Conservation (phyloP, 2,888 invertebrate species). For the Dascillus cervinus region DNA sequence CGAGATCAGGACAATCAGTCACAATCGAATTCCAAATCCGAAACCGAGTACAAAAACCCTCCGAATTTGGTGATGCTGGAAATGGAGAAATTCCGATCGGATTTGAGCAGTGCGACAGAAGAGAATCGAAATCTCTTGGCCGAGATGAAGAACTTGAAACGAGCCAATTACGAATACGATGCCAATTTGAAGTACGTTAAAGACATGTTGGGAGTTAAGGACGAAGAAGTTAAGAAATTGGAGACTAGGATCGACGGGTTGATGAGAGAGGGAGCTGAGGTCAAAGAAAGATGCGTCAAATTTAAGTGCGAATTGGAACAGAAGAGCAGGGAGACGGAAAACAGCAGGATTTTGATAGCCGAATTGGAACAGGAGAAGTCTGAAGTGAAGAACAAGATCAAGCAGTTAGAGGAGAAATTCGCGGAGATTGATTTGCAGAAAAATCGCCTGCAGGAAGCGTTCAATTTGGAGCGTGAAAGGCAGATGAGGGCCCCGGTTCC, state of each 20-base stretch:
- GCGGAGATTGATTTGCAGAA: too few relatives aligned
- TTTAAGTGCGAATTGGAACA: constrained; percentile 26
- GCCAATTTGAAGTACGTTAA: constrained; percentile 28
- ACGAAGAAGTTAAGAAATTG: constrained; percentile 23
- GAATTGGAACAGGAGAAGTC: constrained; percentile 45
- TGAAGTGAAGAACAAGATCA: constrained; percentile 41
- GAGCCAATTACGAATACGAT: constrained; percentile 24
- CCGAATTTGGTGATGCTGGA: constrained; percentile 27
- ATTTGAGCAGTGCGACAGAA: constrained; percentile 20
- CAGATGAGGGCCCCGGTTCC: constrained; percentile 23
- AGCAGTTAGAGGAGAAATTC: constrained; percentile 38
- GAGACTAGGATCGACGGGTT: constrained; percentile 25
- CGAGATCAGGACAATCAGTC: constrained; percentile 31
- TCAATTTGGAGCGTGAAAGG: constrained; percentile 15
- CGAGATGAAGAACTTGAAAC: constrained; percentile 25
- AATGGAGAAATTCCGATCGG: constrained; percentile 21
- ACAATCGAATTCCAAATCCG: constrained; percentile 21
- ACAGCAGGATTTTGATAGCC: constrained; percentile 29
- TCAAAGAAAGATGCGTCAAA: constrained; percentile 23
- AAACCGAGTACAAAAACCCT: constrained; percentile 34
- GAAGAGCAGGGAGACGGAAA: constrained; percentile 26
- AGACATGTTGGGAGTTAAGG: constrained; percentile 25
- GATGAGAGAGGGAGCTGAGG: constrained; percentile 19
- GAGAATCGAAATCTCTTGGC: constrained; percentile 23
- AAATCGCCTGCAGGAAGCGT: constrained; percentile 32